Conservation (phyloP, 1,140 invertebrate species). For the Heliconius hewitsoni region DNA sequence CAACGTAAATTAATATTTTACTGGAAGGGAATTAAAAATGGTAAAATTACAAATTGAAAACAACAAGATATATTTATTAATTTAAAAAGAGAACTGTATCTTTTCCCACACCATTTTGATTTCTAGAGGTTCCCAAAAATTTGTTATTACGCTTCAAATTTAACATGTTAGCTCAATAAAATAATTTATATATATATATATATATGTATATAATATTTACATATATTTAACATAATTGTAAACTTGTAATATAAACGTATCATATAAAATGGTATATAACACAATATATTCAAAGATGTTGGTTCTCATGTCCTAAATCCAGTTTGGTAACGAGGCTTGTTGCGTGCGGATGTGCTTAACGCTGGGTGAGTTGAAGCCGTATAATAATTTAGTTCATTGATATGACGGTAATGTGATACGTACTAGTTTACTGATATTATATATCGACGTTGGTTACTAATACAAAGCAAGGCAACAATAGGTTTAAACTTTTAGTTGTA, state of each 20-base stretch:
- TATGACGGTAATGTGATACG: background rate
- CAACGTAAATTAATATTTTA: too few species aligned
- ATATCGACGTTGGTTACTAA: background rate
- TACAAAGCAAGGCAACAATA: background rate
- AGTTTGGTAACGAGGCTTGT: constrained; percentile 30
- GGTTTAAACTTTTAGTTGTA: background rate
- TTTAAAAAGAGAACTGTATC: too few species aligned
- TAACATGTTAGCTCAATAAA: too few species aligned
- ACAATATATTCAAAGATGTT: background rate
- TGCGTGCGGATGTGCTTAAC: constrained; percentile 24
- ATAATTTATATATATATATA: too few species aligned
- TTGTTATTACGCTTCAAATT: too few species aligned
- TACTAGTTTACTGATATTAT: background rate
- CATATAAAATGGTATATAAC: background rate
- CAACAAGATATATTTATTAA: too few species aligned
- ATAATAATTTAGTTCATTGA: constrained; percentile 29
- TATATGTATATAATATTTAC: too few species aligned
- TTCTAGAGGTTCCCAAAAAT: too few species aligned
- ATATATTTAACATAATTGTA: background rate
- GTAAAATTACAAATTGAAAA: too few species aligned
- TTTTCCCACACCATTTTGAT: too few species aligned
- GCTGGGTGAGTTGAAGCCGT: constrained; percentile 20
- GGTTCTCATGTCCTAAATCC: background rate
- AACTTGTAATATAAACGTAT: background rate
- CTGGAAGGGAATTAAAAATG: too few species aligned